Evolutionary conservation across 2,888 invertebrate genomes (phyloP).

Genomic region (Teinopalpus imperialis): DNA sequence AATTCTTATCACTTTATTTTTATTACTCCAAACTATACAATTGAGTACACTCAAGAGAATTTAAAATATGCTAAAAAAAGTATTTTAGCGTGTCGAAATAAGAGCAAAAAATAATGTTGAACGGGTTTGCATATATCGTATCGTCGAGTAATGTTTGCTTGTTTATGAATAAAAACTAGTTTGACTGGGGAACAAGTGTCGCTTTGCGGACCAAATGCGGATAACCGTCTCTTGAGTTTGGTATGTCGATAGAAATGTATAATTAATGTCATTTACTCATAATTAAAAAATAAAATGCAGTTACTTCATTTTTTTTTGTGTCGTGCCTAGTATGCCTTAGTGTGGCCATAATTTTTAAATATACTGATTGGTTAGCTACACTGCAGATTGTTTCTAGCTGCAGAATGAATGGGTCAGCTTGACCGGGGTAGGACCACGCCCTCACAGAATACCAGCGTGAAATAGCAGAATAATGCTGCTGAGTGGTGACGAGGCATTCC

Average conservation of each 20-base stretch:
- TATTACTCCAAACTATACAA: conserved; percentile 10
- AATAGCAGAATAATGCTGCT: too few relatives aligned
- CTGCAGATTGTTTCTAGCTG: too few relatives aligned
- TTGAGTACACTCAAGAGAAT: conserved; percentile 5
- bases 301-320: too few relatives aligned
- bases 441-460: too few relatives aligned
- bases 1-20: background rate
- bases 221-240: background rate
- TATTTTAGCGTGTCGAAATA: conserved; percentile 9
- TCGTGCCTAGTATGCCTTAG: too few relatives aligned
- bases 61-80: conserved; percentile 7
- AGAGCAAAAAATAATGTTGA: conserved; percentile 7
- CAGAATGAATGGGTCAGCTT: too few relatives aligned
- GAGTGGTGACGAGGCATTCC: too few relatives aligned
- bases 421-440: too few relatives aligned
- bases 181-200: conserved; percentile 15
- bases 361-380: too few relatives aligned
- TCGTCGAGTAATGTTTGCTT: conserved; percentile 8
- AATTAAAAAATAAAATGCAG: too few relatives aligned
- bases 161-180: conserved; percentile 27
- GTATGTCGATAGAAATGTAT: background rate
- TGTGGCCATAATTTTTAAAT: too few relatives aligned
- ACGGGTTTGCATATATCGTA: conserved; percentile 19
- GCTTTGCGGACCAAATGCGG: conserved; percentile 1
- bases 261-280: too few relatives aligned